Base-by-base conservation (phyloP, 2,888 invertebrate species). In the Hypomecis atomaria region DNA sequence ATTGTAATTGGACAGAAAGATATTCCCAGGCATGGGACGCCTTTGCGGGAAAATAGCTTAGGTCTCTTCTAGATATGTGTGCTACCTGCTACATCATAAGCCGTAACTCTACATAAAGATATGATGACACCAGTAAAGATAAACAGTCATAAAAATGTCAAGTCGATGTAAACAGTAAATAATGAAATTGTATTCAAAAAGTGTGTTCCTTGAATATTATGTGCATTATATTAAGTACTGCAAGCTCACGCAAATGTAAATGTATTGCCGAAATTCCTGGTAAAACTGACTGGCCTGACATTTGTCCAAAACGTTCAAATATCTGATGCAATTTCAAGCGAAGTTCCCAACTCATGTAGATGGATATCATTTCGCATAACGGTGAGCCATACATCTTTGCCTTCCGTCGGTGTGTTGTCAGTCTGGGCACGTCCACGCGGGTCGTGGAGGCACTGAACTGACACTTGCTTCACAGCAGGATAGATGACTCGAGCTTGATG, bases 301-400 rank as follows among this genome's bases (percentile, higher is more conserved):
- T 54, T 8, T 48, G 36, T n/a, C 23, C 36, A 43, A 48, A 48
- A 40, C 23, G 23, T 33, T 4, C 23, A n/a, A 23, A 13, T 34
- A 11, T 37, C 6, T 48, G 50, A 44, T 56, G 57, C 47, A 59
- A 44, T 38, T 65, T 56, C 47, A 37, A 7, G 13, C 40, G 50
- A 59, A 59, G 49, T 54, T 44, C 44, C 33, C 47, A 23, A 48
- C 45, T 55, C 13, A 23, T 38, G 59, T 37, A 23, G 59, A 59
- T 62, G 42, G 23, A 40, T 34, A 64, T 56, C 56, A 34, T 58
- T 60, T 57, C 65, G 57, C 53, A 61, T 66, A 66, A 66, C 66
- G 66, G 66, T 62, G 59, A 56, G 62, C 38, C 56, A 65, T 49
- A 40, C 48, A 52, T 53, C 33, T 60, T 71, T 70, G 71, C 72